Percentiles rank a stretch among this genome's conserved stretches.
Conservation (phyloP, 2,888 invertebrate genomes). For the Monochamus alternatus region DNA sequence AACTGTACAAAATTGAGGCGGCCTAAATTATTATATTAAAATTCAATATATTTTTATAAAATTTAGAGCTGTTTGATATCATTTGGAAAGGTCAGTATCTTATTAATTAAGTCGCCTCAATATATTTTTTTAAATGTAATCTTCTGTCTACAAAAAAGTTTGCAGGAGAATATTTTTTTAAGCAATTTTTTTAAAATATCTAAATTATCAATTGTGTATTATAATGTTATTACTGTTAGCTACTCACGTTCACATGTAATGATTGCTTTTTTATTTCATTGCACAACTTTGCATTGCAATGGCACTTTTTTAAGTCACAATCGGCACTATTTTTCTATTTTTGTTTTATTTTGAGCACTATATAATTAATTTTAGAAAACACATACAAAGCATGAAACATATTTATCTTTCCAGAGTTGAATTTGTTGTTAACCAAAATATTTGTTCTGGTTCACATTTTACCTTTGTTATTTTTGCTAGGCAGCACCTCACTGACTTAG, state of each 20-base stretch:
- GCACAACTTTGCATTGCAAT: constrained; percentile 72
- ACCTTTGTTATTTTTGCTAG: constrained; percentile 61
- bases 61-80: no score
- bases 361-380: constrained; percentile 66
- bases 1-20: constrained; percentile 45
- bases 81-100: neutral
- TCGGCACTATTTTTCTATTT: constrained; percentile 67
- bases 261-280: constrained; percentile 73
- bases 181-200: constrained; percentile 54
- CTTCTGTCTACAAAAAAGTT: constrained; percentile 73
- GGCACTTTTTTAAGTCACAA: constrained; percentile 72
- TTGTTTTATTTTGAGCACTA: constrained; percentile 66
- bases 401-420: constrained; percentile 22
- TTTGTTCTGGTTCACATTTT: constrained; percentile 39
- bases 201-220: constrained; percentile 60
- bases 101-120: constrained; percentile 14
- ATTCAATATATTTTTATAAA: neutral
- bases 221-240: constrained; percentile 70
- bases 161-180: constrained; percentile 70
- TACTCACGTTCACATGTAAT: constrained; percentile 84
- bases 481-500: constrained; percentile 70
- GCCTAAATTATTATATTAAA: constrained; percentile 29
- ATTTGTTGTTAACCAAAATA: constrained; percentile 20
- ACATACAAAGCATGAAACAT: constrained; percentile 65
- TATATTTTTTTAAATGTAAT: constrained; percentile 55